phyloP scores from a whole-genome alignment of 2,797 vertebrate species.

The Dipus sagitta region DNA sequence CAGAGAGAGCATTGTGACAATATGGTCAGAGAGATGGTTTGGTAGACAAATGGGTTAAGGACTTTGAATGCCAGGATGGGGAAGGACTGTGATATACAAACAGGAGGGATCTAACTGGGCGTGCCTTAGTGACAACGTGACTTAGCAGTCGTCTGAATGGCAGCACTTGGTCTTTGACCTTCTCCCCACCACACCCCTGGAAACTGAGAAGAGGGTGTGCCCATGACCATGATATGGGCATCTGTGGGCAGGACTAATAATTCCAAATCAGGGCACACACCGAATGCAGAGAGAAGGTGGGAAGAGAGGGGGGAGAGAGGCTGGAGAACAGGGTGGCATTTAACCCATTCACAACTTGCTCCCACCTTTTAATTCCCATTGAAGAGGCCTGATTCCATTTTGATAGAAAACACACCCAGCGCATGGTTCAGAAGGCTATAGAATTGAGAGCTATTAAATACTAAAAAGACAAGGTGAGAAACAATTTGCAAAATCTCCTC shows the following conservation, averaged over 20 bases:
- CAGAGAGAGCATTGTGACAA: background rate
- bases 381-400: slow-evolving; percentile 87
- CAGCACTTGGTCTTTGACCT: background rate
- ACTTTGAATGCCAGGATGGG: background rate
- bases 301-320: background rate
- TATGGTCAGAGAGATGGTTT: background rate
- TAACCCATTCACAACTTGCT: slow-evolving; percentile 84
- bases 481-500: slow-evolving; percentile 94
- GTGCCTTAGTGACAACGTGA: background rate
- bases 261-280: background rate
- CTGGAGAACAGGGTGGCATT: slow-evolving; percentile 24
- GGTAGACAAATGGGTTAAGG: background rate
- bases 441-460: slow-evolving; percentile 92
- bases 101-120: background rate
- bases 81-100: background rate
- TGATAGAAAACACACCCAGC: slow-evolving; percentile 86
- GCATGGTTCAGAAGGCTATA: slow-evolving; percentile 88
- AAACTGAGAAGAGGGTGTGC: background rate
- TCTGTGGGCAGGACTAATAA: background rate
- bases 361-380: slow-evolving; percentile 86
- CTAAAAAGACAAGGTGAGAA: slow-evolving; percentile 92
- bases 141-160: background rate
- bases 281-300: background rate
- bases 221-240: background rate
- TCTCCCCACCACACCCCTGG: background rate